A percentile compares a stretch with the other conserved stretches of the same genome.
These are phyloP conservation scores for Psittacula cyanocephala DNA, from an alignment of 2,113 vertebrate genomes.

Conservation along the genomic window DNA sequence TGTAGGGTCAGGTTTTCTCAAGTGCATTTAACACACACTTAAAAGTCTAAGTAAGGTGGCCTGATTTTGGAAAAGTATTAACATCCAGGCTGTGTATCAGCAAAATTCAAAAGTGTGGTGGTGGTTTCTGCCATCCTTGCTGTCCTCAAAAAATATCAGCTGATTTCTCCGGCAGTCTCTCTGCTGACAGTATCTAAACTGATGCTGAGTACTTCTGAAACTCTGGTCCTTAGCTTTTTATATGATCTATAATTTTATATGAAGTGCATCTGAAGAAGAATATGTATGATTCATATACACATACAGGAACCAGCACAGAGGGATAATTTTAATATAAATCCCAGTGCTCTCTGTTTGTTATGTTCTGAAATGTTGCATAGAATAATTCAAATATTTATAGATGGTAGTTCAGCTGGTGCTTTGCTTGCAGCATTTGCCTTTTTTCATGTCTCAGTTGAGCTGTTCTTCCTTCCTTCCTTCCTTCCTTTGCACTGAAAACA, in stretches of 20 bases:
- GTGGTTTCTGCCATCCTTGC: background rate
- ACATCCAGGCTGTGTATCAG: background rate
- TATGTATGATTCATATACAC: slow-evolving; percentile 26
- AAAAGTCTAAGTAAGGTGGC: background rate
- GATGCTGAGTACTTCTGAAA: background rate
- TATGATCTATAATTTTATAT: slow-evolving; percentile 10
- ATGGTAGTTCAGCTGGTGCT: slow-evolving; percentile 39
- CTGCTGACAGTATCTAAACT: background rate
- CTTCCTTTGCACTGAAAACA: slow-evolving; percentile 20
- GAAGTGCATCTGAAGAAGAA: background rate
- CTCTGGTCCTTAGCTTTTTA: slow-evolving; percentile 3
- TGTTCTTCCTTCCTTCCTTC: slow-evolving; percentile 4
- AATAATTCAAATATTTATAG: slow-evolving; percentile 58
- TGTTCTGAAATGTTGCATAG: slow-evolving; percentile 3
- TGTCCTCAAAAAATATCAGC: background rate
- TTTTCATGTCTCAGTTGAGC: slow-evolving; percentile 20
- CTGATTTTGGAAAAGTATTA: background rate
- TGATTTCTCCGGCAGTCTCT: background rate
- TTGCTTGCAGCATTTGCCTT: slow-evolving; percentile 57
- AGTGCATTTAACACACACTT: background rate
- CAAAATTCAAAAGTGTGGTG: background rate
- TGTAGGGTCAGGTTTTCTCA: background rate
- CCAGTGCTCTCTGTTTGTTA: slow-evolving; percentile 24
- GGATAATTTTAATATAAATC: slow-evolving; percentile 40
- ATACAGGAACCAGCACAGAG: background rate